These are phyloP conservation scores for Anguilla anguilla DNA, from an alignment of 2,797 vertebrate genomes.

Conservation along the genomic window DNA sequence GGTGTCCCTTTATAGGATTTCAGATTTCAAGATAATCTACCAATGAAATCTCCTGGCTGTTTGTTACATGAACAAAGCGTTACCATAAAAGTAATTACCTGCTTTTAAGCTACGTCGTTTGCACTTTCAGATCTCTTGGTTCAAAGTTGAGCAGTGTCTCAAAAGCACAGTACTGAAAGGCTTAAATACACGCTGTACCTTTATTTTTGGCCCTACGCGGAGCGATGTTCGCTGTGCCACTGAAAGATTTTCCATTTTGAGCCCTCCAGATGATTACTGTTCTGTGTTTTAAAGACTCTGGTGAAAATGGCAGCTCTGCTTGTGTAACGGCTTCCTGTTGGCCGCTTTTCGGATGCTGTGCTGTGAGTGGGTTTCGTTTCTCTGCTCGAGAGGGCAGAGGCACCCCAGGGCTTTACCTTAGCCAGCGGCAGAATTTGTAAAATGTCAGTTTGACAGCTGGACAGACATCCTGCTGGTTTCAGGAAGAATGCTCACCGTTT, in stretches of 20 bases:
- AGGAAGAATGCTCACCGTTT: conserved; percentile 11
- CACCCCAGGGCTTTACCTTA: background rate
- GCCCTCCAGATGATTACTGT: conserved; percentile 12
- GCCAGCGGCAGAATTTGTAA: background rate
- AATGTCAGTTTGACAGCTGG: conserved; percentile 22
- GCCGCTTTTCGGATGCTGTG: background rate
- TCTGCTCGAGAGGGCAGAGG: background rate
- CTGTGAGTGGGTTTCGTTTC: background rate
- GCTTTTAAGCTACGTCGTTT: background rate
- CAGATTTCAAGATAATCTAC: background rate
- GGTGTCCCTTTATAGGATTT: background rate
- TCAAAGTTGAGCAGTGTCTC: background rate
- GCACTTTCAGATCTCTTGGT: background rate
- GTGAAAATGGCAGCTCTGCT: background rate
- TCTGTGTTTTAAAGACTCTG: conserved; percentile 10
- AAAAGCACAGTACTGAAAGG: background rate
- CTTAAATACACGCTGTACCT: background rate
- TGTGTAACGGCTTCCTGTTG: background rate
- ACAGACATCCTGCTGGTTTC: conserved; percentile 24
- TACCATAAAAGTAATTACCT: background rate
- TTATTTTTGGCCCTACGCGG: background rate
- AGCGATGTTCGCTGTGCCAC: background rate
- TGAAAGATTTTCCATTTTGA: background rate
- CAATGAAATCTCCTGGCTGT: background rate
- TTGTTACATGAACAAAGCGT: background rate